Evolutionary conservation across 2,113 vertebrate species (phyloP), one percentile per base, ranked within the genome.

Genomic region (Thinocorus orbignyianus): DNA sequence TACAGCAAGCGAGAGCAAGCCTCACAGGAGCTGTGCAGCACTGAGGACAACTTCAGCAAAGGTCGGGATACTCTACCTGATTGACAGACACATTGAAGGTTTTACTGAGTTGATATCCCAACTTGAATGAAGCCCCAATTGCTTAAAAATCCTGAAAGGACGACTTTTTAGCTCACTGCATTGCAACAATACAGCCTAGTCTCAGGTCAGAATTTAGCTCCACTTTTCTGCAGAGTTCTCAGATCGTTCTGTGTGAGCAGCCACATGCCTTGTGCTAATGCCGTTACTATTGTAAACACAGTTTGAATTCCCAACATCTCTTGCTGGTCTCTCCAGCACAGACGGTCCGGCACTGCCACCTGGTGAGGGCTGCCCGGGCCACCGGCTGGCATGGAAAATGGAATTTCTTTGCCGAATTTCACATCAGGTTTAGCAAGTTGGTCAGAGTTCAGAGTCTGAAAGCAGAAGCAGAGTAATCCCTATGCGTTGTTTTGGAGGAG

Each of bases 341-440:
- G n/a, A 60, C 17, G 5, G 80, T 62, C 44, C 30, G 1, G 84
- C 61, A 90, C 90, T 96, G 96, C 96, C 96, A 92, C 84, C 96
- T 96, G 81, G 9, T 85, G 92, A 90, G 49, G 69, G 55, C 51
- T 5, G 0, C 18, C 28, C 41, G 3, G 12, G 60, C 48, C 28
- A 3, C 31, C 1, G 2, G 10, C 46, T 4, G 1, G 14, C 54
- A n/a, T 8, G 22, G 26, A 31, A 57, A 62, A 19, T 6, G 8
- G 37, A 25, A 30, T 79, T 73, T 28, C 48, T 33, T 33, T 26
- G 33, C 4, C 13, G 37, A 52, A 69, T 72, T 78, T 82, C 39
- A 23, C 30, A 41, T 42, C 15, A 19, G 16, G 2, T 44, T 57
- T 74, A 76, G 51, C 54, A 76, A 49, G 4, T 10, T 39, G 31